Conservation (phyloP, 2,888 invertebrate genomes). For the Eilema caniola region DNA sequence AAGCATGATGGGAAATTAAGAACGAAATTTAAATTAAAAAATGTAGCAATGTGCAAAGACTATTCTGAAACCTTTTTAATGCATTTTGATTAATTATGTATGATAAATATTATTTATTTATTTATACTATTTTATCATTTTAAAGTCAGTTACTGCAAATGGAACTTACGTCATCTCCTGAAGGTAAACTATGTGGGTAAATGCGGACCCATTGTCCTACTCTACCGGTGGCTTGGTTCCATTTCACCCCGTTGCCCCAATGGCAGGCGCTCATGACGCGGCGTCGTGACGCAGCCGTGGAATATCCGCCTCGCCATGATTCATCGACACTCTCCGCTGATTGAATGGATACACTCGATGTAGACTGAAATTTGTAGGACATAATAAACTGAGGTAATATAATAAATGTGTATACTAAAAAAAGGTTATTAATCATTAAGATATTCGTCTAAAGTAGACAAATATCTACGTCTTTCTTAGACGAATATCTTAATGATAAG, state of each 20-base stretch:
- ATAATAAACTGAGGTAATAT: background rate
- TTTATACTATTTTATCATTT: too few species aligned
- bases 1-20: too few species aligned
- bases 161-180: constrained; percentile 68
- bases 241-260: constrained; percentile 92
- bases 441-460: too few species aligned
- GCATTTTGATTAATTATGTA: too few species aligned
- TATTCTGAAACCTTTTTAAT: too few species aligned
- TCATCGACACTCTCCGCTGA: constrained; percentile 75
- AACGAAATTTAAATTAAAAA: too few species aligned
- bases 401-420: too few species aligned
- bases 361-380: constrained; percentile 54
- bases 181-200: constrained; percentile 87
- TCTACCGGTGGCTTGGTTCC: constrained; percentile 87
- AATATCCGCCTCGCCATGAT: constrained; percentile 78
- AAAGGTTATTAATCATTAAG: too few species aligned
- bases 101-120: too few species aligned
- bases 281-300: constrained; percentile 77
- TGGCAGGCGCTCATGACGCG: constrained; percentile 74
- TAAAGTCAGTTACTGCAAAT: background rate
- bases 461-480: too few species aligned
- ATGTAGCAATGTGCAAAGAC: too few species aligned
- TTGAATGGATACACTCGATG: constrained; percentile 58
- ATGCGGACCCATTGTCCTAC: constrained; percentile 93
- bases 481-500: too few species aligned